Conservation (phyloP, 2,797 vertebrate genomes). For the Onychomys leucogaster region DNA sequence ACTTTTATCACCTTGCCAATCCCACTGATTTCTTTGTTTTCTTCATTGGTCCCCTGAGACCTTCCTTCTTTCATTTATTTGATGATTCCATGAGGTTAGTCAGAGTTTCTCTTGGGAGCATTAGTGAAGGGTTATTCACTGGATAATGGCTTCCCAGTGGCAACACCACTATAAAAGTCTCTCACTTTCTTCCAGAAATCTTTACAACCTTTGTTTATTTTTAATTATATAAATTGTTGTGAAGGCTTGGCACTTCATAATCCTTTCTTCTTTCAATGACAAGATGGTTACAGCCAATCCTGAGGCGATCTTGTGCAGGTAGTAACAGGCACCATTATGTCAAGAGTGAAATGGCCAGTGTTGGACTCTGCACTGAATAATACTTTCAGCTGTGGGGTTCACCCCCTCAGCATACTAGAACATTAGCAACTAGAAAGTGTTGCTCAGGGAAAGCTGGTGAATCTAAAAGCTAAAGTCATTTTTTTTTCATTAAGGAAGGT, state of each 20-base stretch:
- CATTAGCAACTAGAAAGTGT: not conserved
- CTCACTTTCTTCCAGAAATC: not conserved
- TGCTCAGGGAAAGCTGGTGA: conserved; percentile 8
- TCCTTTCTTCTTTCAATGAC: not conserved
- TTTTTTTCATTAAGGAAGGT: not conserved
- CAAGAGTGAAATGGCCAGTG: not conserved
- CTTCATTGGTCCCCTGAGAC: no score
- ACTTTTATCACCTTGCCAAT: not conserved
- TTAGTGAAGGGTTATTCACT: not conserved
- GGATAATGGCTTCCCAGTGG: not conserved
- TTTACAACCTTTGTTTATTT: not conserved
- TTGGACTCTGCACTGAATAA: not conserved
- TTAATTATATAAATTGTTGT: no score
- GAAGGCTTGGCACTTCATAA: not conserved
- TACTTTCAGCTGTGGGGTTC: conserved; percentile 15
- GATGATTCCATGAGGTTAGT: not conserved
- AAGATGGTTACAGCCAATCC: not conserved
- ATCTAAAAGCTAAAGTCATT: not conserved
- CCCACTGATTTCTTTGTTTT: not conserved
- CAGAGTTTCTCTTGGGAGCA: not conserved
- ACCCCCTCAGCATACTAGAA: not conserved
- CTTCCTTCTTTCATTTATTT: not conserved
- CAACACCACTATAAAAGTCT: not conserved
- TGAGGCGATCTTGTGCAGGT: not conserved
- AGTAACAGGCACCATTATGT: not conserved